A percentile compares a stretch with the other conserved stretches of the same genome.
Evolutionary conservation across 2,888 invertebrate genomes (phyloP).

Genomic region (Orchestes rusci): DNA sequence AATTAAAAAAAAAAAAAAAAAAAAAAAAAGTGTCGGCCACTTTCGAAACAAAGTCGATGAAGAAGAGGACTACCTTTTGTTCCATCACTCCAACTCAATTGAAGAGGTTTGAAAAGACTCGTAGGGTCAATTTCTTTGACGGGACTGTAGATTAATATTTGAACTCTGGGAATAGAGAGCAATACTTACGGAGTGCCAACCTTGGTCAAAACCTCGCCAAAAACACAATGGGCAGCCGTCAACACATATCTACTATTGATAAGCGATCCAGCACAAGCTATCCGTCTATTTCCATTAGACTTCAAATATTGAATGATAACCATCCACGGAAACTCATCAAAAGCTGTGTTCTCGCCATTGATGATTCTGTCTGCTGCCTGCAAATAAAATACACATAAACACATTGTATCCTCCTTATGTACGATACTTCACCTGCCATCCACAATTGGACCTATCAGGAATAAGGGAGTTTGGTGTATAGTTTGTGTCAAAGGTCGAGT

Average conservation of each 20-base stretch:
- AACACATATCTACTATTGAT: conserved; percentile 49
- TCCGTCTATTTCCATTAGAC: conserved; percentile 25
- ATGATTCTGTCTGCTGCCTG: conserved; percentile 34
- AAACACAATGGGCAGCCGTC: conserved; percentile 51
- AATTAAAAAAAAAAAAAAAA: too few species aligned
- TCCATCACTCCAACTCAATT: too few species aligned
- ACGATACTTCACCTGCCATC: conserved; percentile 32
- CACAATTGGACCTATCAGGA: conserved; percentile 33
- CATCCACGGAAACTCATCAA: conserved; percentile 50
- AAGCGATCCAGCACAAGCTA: conserved; percentile 48
- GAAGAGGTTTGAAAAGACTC: too few species aligned
- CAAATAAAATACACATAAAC: conserved; percentile 7
- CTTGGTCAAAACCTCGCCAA: conserved; percentile 38
- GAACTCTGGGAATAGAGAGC: too few species aligned
- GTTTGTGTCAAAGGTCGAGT: background rate
- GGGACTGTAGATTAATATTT: too few species aligned
- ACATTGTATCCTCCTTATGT: background rate
- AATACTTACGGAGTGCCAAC: conserved; percentile 46
- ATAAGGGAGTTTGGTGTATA: conserved; percentile 24
- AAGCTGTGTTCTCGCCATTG: conserved; percentile 39
- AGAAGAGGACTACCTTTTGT: too few species aligned
- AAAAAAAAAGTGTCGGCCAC: too few species aligned
- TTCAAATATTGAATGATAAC: conserved; percentile 43
- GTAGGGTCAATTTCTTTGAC: too few species aligned
- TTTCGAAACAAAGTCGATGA: too few species aligned